phyloP scores from a whole-genome alignment of 2,797 vertebrate species.

The Rhabdophis nuchalis region DNA sequence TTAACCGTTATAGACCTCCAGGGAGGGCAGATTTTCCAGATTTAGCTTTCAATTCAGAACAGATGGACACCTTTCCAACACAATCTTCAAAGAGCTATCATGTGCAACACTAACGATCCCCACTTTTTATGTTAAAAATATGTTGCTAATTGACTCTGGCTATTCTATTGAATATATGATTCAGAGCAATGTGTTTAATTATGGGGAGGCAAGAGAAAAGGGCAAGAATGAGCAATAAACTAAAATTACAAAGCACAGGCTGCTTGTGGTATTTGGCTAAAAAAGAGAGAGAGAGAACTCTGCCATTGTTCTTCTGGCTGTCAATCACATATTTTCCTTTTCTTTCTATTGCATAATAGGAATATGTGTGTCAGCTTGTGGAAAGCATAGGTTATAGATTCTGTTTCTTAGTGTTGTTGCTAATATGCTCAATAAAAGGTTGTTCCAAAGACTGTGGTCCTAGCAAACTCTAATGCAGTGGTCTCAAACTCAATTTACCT shows the following conservation, averaged over 20 bases:
- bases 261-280: slow-evolving; percentile 37
- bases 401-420: neutral
- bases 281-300: slow-evolving; percentile 47
- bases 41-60: neutral
- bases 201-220: slow-evolving; percentile 11
- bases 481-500: too few species aligned
- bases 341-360: slow-evolving; percentile 1
- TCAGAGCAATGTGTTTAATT: neutral
- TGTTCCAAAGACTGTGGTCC: neutral
- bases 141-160: neutral
- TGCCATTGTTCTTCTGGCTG: neutral
- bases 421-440: neutral
- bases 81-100: neutral
- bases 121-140: neutral
- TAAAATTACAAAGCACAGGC: slow-evolving; percentile 36
- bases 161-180: neutral
- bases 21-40: neutral
- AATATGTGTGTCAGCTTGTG: neutral
- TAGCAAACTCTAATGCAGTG: neutral
- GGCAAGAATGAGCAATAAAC: slow-evolving; percentile 19
- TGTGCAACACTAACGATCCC: neutral
- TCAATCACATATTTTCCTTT: slow-evolving; percentile 37
- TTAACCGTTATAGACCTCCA: neutral
- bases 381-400: neutral
- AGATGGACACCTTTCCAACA: neutral